phyloP scores from a whole-genome alignment of 2,113 vertebrate species.

The Catagonus wagneri region DNA sequence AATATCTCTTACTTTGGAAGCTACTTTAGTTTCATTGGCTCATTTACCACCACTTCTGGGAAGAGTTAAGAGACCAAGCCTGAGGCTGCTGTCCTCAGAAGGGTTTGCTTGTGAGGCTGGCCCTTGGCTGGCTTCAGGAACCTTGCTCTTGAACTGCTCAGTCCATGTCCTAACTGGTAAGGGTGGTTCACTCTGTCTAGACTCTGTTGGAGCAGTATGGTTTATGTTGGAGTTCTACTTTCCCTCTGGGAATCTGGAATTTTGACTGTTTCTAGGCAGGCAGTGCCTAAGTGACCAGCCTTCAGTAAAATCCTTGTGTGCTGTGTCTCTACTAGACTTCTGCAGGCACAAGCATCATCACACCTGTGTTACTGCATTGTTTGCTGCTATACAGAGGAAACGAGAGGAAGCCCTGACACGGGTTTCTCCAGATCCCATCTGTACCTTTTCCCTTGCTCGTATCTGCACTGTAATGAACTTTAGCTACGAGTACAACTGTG shows the following conservation, averaged over 20 bases:
- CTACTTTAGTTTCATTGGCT: background rate
- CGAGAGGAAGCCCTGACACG: background rate
- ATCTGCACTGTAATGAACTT: background rate
- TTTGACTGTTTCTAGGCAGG: background rate
- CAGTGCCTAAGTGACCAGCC: background rate
- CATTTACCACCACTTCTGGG: background rate
- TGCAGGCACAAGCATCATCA: background rate
- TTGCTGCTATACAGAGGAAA: background rate
- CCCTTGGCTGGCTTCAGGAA: background rate
- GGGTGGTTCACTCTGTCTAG: background rate
- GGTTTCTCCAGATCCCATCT: background rate
- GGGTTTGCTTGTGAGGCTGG: background rate
- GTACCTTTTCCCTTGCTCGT: background rate
- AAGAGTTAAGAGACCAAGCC: background rate
- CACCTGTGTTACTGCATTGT: background rate
- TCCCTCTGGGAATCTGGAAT: constrained; percentile 26
- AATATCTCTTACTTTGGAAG: background rate
- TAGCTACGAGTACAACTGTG: background rate
- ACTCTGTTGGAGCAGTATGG: background rate
- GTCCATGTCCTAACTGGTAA: background rate
- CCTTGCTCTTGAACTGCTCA: background rate
- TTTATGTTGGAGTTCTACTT: background rate
- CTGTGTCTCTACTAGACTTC: background rate
- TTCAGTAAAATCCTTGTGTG: background rate
- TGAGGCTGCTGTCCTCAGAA: background rate